Evolutionary conservation across 35 echinoderm and acorn worm species (phyloP).

Genomic region (Stichopus chloronotus): DNA sequence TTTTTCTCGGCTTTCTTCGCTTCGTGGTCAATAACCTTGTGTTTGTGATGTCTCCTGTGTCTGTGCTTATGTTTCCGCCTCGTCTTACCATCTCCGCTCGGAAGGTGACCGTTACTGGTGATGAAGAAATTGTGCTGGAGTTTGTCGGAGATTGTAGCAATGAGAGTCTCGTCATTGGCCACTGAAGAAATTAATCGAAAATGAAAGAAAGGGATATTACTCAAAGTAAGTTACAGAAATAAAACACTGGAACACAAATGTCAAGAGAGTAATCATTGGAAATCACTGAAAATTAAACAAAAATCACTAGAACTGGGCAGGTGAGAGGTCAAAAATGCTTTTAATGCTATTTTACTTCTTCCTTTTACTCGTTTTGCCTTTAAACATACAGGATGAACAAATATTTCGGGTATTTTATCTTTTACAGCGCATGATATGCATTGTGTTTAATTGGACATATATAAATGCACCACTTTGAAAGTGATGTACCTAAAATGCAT

Average conservation of each 20-base stretch:
- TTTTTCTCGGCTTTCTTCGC: constrained; percentile 46
- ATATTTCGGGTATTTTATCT: too few species aligned
- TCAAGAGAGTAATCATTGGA: not conserved
- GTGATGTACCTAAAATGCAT: too few species aligned
- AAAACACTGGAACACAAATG: not conserved
- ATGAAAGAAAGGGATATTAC: not conserved
- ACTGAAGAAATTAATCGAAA: not conserved
- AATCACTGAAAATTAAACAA: not conserved
- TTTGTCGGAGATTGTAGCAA: constrained; percentile 48
- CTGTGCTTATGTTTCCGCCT: constrained; percentile 35
- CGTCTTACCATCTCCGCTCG: constrained; percentile 34
- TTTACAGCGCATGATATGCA: too few species aligned
- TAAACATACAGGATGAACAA: too few species aligned
- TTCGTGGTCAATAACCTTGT: constrained; percentile 79
- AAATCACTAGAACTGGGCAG: not conserved
- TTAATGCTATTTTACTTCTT: too few species aligned
- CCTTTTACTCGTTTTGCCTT: too few species aligned
- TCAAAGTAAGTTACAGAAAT: not conserved
- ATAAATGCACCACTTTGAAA: too few species aligned
- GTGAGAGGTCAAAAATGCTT: not conserved
- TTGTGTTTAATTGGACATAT: too few species aligned
- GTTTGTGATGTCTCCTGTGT: constrained; percentile 46
- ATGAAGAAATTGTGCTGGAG: constrained; percentile 78
- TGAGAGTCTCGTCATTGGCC: constrained; percentile 38
- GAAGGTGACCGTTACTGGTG: constrained; percentile 64